These are phyloP conservation scores for Acinonyx jubatus DNA, from an alignment of 2,113 vertebrate species.

Conservation along the genomic window DNA sequence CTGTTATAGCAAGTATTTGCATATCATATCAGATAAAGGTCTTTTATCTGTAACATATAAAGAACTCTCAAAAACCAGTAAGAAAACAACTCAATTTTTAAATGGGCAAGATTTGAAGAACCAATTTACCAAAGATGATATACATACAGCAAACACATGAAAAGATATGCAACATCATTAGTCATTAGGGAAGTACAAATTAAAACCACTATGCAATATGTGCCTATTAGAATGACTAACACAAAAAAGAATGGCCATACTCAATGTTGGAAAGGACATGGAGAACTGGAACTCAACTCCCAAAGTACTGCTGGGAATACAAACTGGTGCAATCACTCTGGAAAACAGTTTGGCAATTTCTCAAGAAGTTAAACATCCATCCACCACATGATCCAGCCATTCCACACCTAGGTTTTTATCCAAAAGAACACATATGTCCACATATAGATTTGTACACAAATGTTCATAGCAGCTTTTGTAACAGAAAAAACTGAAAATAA, in stretches of 20 bases:
- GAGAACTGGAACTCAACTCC: neutral
- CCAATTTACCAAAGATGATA: neutral
- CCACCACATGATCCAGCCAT: neutral
- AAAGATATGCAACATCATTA: neutral
- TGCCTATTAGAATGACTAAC: neutral
- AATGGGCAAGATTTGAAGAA: neutral
- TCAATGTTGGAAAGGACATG: neutral
- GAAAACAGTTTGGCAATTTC: neutral
- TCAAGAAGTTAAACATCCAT: neutral
- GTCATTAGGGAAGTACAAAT: neutral
- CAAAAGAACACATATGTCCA: neutral
- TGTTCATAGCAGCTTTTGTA: neutral
- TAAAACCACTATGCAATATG: neutral
- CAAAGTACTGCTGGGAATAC: neutral
- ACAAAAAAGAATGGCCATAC: neutral
- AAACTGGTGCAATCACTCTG: neutral
- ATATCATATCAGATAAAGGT: neutral
- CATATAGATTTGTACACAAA: conserved; percentile 1
- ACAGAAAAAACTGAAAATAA: neutral
- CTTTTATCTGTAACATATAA: neutral
- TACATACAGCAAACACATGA: neutral
- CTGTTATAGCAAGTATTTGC: neutral
- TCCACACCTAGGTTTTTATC: neutral
- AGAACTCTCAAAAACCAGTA: conserved; percentile 20
- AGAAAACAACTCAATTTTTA: neutral